These are phyloP conservation scores for Pteronotus mesoamericanus DNA, from an alignment of 2,797 vertebrate species.

Conservation along the genomic window DNA sequence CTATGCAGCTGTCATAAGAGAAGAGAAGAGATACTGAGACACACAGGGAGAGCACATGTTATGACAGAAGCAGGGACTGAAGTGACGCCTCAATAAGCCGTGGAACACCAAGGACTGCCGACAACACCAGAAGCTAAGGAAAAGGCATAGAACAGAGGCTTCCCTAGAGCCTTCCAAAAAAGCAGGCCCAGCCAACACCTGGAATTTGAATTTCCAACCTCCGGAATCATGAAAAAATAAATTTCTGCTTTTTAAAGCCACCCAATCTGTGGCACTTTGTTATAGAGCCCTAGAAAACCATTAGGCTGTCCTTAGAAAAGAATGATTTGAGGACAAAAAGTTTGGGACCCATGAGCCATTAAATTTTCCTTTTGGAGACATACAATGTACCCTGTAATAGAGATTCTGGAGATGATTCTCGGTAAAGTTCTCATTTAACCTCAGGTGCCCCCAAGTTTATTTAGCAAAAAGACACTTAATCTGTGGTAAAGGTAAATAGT, in stretches of 20 bases:
- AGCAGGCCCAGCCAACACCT: neutral
- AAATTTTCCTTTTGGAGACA: neutral
- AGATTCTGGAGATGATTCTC: neutral
- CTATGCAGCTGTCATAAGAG: neutral
- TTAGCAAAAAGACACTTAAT: neutral
- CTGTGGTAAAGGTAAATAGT: neutral
- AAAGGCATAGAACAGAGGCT: neutral
- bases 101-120: rapidly evolving
- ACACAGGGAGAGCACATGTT: neutral
- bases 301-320: neutral
- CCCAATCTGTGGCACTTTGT: neutral
- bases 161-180: neutral
- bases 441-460: neutral
- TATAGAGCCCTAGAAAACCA: neutral
- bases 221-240: neutral
- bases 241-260: neutral
- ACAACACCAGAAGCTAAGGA: neutral
- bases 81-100: neutral
- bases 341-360: neutral
- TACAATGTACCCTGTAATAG: neutral
- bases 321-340: neutral
- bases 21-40: neutral
- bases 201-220: neutral
- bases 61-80: neutral
- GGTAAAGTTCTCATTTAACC: neutral